Conservation (phyloP, 2,888 invertebrate species). For the Harpagoxenus sublaevis region DNA sequence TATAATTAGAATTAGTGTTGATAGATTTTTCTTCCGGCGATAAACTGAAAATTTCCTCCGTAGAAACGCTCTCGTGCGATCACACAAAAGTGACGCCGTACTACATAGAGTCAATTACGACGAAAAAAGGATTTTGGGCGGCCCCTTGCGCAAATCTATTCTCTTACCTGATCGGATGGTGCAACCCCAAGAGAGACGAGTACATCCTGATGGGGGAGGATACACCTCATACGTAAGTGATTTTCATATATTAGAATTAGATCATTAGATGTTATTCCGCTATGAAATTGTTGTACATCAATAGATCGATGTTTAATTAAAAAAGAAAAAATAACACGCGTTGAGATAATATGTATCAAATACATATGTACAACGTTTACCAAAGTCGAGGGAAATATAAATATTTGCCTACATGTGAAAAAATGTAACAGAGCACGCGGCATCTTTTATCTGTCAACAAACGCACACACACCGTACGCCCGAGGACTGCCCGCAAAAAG, state of each 20-base stretch:
- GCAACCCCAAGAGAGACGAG: conserved; percentile 92
- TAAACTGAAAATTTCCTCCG: conserved; percentile 69
- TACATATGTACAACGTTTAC: background rate
- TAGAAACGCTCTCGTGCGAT: conserved; percentile 95
- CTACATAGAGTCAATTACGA: conserved; percentile 95
- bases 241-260: background rate
- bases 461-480: conserved; percentile 94
- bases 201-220: conserved; percentile 96
- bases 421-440: conserved; percentile 90
- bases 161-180: conserved; percentile 95
- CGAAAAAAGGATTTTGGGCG: conserved; percentile 93
- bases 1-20: too few species aligned
- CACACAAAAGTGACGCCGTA: conserved; percentile 96
- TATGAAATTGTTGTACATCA: background rate
- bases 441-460: conserved; percentile 95
- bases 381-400: background rate
- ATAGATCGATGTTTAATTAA: background rate
- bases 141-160: conserved; percentile 94
- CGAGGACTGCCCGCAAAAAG: conserved; percentile 92
- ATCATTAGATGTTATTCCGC: background rate
- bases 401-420: background rate
- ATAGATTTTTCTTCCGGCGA: background rate
- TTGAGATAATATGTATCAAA: background rate
- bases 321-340: background rate
- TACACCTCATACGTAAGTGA: conserved; percentile 91